phyloP scores from a whole-genome alignment of 2,888 invertebrate species.

The Lochmaea capreae region DNA sequence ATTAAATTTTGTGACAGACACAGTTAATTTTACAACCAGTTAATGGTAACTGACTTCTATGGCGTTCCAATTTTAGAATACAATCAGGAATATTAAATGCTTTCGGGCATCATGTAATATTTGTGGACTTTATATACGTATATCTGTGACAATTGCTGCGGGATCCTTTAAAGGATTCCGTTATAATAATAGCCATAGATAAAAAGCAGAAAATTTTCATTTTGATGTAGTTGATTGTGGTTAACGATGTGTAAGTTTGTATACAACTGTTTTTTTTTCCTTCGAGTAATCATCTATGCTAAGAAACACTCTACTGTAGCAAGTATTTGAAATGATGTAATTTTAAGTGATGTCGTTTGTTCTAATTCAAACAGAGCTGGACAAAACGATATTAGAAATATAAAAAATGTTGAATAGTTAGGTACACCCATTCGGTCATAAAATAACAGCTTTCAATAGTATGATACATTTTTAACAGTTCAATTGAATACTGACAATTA shows the following conservation, averaged over 20 bases:
- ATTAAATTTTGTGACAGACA: too few relatives aligned
- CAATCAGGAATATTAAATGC: neutral
- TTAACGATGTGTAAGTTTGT: conserved; percentile 37
- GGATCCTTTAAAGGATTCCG: neutral
- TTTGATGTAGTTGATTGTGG: conserved; percentile 35
- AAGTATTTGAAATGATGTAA: conserved; percentile 14
- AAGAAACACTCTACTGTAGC: conserved; percentile 32
- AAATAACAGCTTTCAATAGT: too few relatives aligned
- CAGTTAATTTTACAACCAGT: too few relatives aligned
- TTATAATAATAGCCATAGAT: conserved; percentile 32
- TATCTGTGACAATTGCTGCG: neutral
- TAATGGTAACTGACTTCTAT: neutral
- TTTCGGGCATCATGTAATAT: too few relatives aligned
- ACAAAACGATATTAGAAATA: neutral
- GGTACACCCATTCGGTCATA: too few relatives aligned
- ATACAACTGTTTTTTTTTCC: conserved; percentile 32
- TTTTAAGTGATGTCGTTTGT: neutral
- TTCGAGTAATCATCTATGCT: conserved; percentile 33
- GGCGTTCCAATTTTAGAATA: neutral
- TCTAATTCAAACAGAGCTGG: neutral
- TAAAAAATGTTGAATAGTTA: neutral
- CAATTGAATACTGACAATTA: too few relatives aligned
- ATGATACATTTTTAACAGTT: too few relatives aligned
- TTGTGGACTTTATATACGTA: too few relatives aligned
- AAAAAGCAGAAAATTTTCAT: conserved; percentile 34